A percentile compares a stretch with the other conserved stretches of the same genome.
These are phyloP conservation scores for Athalia rosae DNA, from an alignment of 2,888 invertebrate genomes.

Conservation along the genomic window DNA sequence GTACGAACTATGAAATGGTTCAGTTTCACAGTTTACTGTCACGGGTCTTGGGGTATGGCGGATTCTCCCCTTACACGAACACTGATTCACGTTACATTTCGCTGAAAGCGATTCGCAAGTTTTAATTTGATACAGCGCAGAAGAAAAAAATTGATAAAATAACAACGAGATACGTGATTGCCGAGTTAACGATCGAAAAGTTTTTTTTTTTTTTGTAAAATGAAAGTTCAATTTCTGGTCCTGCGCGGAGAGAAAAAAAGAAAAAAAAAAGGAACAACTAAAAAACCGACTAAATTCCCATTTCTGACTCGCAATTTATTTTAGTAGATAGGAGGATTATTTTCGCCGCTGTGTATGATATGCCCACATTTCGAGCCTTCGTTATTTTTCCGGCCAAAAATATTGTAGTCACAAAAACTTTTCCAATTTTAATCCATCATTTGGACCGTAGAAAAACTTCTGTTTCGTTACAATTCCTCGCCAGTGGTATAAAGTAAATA, in stretches of 20 bases:
- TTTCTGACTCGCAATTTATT: conserved; percentile 29
- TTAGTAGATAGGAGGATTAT: conserved; percentile 29
- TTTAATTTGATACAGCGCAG: too few species aligned
- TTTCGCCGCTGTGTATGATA: not conserved
- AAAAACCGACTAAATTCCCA: conserved; percentile 2
- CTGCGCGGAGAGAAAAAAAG: not conserved
- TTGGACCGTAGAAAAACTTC: conserved; percentile 60
- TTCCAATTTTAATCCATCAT: conserved; percentile 67
- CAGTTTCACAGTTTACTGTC: conserved; percentile 1
- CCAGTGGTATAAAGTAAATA: conserved; percentile 54
- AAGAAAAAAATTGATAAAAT: too few species aligned
- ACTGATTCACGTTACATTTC: not conserved
- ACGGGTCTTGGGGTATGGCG: not conserved
- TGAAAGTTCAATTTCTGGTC: not conserved
- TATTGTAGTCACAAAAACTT: conserved; percentile 60
- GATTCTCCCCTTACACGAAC: not conserved
- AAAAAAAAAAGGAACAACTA: too few species aligned
- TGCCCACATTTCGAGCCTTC: conserved; percentile 20
- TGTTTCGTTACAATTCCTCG: conserved; percentile 62
- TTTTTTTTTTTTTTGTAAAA: too few species aligned
- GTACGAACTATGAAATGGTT: conserved; percentile 11
- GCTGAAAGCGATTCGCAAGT: too few species aligned
- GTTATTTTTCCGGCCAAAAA: conserved; percentile 34
- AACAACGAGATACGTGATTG: too few species aligned
- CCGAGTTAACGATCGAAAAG: too few species aligned